Evolutionary conservation across 2,113 vertebrate species (phyloP), one percentile per base, ranked within the genome.

Genomic region (Hiodon alosoides): DNA sequence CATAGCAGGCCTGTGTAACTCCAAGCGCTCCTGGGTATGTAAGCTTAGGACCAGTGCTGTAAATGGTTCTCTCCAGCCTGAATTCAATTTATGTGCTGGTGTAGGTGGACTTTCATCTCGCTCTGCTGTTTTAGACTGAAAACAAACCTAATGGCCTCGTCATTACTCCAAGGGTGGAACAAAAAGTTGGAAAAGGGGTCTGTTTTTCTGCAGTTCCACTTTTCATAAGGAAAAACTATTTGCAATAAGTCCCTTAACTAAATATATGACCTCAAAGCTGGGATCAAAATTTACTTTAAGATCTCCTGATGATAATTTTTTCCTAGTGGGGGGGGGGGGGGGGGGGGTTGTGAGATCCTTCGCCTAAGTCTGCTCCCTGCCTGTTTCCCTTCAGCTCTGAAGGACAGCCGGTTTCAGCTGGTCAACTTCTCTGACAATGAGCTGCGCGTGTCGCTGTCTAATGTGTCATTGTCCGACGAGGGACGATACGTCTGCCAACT

Each of bases 371-470:
- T 13, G 8, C 60, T 13, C 60, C 31, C 16, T 17, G 47, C 77
- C 68, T 86, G 68, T 87, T 78, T 83, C 79, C 83, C 82, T 81
- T 71, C 93, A 99, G 97, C 97, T 11, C 87, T 99, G 89, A 99
- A 99, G 90, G 97, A 99, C 93, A 95, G 94, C 90, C 92, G 97
- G 83, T 99, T 99, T 91, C 97, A 99, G 94, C 88, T 99, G 92
- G 95, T 99, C 89, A 99, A 99, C 92, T 99, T 99, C 92, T 96
- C 97, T 73, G 98, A 96, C 94, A 98, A 96, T 55, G 97, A 99
- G 87, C 94, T 99, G 76, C 91, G 93, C 57, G 97, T 99, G 79
- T 98, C 96, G 3, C 83, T 99, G 90, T 98, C 97, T n/a, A 99
- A 99, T 11, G 97, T 99, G 89, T 98, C 97, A 52, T 90, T 99